These are phyloP conservation scores for Pristionchus exspectatus DNA, from an alignment of 2,888 invertebrate species.

Conservation along the genomic window DNA sequence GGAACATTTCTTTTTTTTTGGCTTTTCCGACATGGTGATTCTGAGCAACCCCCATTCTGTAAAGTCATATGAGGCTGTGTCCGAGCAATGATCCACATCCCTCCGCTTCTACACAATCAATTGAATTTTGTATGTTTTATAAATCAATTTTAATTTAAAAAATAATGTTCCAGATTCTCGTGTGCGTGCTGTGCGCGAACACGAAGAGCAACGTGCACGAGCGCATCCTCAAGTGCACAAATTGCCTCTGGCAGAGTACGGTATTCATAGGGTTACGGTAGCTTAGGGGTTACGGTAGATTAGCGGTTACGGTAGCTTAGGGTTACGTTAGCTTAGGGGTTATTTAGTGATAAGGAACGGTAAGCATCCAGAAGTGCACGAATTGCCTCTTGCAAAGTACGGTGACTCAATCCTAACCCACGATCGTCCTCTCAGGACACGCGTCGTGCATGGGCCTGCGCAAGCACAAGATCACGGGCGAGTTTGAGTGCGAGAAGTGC, in stretches of 20 bases:
- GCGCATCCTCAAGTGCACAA: neutral
- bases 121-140: too few species aligned
- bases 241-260: slow-evolving; percentile 5
- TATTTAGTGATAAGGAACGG: neutral
- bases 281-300: neutral
- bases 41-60: neutral
- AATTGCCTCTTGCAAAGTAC: too few species aligned
- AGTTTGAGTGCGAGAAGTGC: slow-evolving; percentile 28
- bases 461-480: slow-evolving; percentile 37
- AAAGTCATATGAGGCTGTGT: neutral
- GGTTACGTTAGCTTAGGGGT: too few species aligned
- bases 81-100: too few species aligned
- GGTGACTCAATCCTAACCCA: too few species aligned
- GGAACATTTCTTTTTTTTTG: too few species aligned
- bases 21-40: slow-evolving; percentile 3
- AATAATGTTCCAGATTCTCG: neutral
- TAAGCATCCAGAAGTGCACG: too few species aligned
- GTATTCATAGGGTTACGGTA: neutral
- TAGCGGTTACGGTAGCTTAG: neutral
- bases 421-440: slow-evolving; percentile 3
- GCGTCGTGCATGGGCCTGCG: slow-evolving; percentile 45
- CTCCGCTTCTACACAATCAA: too few species aligned
- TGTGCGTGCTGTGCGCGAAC: slow-evolving; percentile 21
- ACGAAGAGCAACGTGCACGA: neutral
- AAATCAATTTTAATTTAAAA: neutral